Evolutionary conservation across 2,113 vertebrate species (phyloP), one percentile per base, ranked within the genome.

Genomic region (Megaptera novaeangliae): DNA sequence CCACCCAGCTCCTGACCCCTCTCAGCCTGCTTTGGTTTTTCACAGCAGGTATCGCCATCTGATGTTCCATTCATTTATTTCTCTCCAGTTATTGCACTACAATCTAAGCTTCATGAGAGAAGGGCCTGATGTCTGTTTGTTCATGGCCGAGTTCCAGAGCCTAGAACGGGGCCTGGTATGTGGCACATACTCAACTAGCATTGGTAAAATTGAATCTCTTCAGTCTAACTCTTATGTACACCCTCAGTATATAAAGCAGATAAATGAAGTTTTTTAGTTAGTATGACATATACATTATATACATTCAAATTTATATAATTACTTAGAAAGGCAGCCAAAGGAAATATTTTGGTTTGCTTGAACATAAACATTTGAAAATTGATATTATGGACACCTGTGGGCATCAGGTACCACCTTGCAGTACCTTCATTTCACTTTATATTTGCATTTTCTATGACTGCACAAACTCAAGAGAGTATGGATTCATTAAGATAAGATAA

Each of bases 391-490:
- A 36, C 57, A 39, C 25, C 31, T 55, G 27, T 59, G 69, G 63
- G 17, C 41, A 72, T 72, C 63, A 25, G 66, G 13, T 6, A 14
- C 12, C 52, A 36, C 46, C 55, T 49, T 17, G 9, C 15, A 25
- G 23, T 2, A n/a, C 29, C 34, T 17, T 66, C 49, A 18, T 90
- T 87, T 88, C 64, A 34, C 55, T 63, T 59, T 39, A 1, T 71
- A 63, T 85, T 88, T 80, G 21, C 10, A 39, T 94, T 84, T 87
- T 77, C 64, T 95, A 89, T 46, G 68, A 72, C 29, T 83, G n/a
- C 9, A 66, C 52, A 36, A 21, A 71, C 44, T 80, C 46, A 41
- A 74, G 57, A 81, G 86, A 95, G 36, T 23, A 41, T 88, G 52
- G 57, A 59, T 59, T 74, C 13, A 25, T 34, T 49, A 36, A 85